Base-by-base conservation (phyloP, 2,888 invertebrate species). In the Drosophila flavopinicola region DNA sequence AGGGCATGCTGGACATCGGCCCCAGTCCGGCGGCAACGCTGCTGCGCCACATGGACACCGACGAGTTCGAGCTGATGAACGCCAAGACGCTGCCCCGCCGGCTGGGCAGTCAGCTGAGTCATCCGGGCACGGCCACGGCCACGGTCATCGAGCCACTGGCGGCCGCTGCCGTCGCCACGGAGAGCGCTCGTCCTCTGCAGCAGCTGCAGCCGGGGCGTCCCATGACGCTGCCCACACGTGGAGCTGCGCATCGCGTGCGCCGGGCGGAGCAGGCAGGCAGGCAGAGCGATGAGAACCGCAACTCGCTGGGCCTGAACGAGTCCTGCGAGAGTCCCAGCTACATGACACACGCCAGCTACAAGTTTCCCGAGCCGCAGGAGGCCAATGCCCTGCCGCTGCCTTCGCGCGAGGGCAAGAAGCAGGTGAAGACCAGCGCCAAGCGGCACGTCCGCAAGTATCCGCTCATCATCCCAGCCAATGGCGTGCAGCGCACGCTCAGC, bases 361-460 rank as follows among this genome's bases (percentile, higher is more conserved):
- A 89, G 35, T 91, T 91, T 41, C 89, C 90, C 0, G 90, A 85
- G 13, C 45, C 77, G 0, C 56, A 58, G 30, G 72, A 75, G 2
- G 53, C 85, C 7, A 96, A 96, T 91, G 94, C 95, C 0, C 93
- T 96, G 66, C 96, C 96, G 0, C 90, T 97, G 66, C 96, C 96
- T 0, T 96, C 96, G 0, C 92, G 96, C 73, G 95, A 96, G 87
- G 89, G 90, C 63, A 90, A 90, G 47, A 90, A 90, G 42, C 90
- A 90, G 61, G 91, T 94, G n/a, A 92, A 94, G 63, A 91, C 92
- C 0, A 92, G 93, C 74, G 93, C 94, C 7, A 93, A 95, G 85
- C 92, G 96, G 10, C 96, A 96, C 88, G 95, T 95, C 56, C 92
- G 96, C 32, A 96, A 96, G 88, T 95, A 96, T 92, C 96, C 96